Percentiles rank a stretch among this genome's conserved stretches.
phyloP scores from a whole-genome alignment of 2,113 vertebrate genomes.

The Dicerorhinus sumatrensis region DNA sequence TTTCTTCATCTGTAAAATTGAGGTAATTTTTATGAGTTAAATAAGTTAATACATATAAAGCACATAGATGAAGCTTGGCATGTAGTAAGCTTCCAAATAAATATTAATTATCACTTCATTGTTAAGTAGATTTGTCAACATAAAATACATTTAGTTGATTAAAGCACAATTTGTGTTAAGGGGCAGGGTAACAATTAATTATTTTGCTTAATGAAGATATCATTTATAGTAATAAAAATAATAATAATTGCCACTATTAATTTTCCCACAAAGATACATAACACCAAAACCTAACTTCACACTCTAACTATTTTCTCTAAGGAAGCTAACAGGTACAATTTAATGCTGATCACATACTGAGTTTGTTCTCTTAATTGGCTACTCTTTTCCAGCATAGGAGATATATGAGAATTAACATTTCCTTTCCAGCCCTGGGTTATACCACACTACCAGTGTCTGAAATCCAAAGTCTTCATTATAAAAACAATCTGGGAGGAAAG shows the following conservation, averaged over 20 bases:
- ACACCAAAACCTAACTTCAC: background rate
- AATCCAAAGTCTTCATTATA: background rate
- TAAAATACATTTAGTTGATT: background rate
- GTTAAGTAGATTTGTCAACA: slow-evolving; percentile 4
- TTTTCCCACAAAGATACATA: background rate
- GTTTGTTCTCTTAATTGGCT: slow-evolving; percentile 54
- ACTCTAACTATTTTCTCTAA: background rate
- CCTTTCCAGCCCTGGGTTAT: background rate
- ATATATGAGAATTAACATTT: slow-evolving; percentile 21
- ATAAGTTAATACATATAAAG: background rate
- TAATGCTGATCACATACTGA: background rate
- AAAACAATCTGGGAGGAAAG: background rate
- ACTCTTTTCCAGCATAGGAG: background rate
- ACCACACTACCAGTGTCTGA: background rate
- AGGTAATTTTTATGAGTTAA: background rate
- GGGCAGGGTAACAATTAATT: background rate
- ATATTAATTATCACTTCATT: background rate
- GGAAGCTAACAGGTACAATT: background rate
- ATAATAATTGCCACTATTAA: background rate
- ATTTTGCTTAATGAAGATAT: background rate
- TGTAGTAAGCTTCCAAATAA: slow-evolving; percentile 22
- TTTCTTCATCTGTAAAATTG: background rate
- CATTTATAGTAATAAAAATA: background rate
- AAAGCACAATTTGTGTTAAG: background rate
- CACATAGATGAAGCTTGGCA: background rate